A percentile compares a stretch with the other conserved stretches of the same genome.
Evolutionary conservation across 2,113 vertebrate genomes (phyloP).

Genomic region (Pycnonotus jocosus): DNA sequence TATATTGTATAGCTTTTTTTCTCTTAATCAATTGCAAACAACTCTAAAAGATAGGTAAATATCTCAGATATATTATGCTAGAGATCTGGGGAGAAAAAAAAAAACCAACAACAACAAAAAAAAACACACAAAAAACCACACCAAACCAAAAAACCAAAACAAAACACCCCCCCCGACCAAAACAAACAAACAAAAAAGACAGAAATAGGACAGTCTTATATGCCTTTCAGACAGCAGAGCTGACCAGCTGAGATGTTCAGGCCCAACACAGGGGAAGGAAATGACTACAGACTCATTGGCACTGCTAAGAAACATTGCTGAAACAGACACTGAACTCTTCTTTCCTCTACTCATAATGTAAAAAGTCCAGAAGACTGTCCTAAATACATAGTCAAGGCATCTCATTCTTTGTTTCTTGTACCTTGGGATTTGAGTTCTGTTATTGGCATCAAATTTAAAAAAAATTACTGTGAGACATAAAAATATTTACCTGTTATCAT

Average conservation of each 20-base stretch:
- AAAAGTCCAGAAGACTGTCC: neutral
- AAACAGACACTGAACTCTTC: neutral
- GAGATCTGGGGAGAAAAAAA: rapidly evolving
- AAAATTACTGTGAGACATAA: neutral
- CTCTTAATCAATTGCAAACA: neutral
- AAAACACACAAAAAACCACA: no score
- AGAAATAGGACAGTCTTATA: no score
- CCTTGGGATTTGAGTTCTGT: neutral
- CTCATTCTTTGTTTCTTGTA: neutral
- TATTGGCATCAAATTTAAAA: neutral
- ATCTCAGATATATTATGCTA: neutral
- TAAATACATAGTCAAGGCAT: neutral
- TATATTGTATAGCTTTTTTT: neutral
- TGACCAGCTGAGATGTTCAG: neutral
- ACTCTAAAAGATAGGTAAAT: neutral
- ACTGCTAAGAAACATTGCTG: neutral
- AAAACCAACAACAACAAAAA: no score
- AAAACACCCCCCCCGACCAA: no score
- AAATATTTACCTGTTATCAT: neutral
- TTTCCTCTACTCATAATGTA: neutral
- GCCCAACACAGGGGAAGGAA: neutral
- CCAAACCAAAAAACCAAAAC: no score
- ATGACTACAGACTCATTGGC: neutral
- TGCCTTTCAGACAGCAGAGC: neutral
- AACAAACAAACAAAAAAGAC: no score